Evolutionary conservation across 2,113 vertebrate genomes (phyloP), one percentile per base, ranked within the genome.

Genomic region (Pyxicephalus adspersus): DNA sequence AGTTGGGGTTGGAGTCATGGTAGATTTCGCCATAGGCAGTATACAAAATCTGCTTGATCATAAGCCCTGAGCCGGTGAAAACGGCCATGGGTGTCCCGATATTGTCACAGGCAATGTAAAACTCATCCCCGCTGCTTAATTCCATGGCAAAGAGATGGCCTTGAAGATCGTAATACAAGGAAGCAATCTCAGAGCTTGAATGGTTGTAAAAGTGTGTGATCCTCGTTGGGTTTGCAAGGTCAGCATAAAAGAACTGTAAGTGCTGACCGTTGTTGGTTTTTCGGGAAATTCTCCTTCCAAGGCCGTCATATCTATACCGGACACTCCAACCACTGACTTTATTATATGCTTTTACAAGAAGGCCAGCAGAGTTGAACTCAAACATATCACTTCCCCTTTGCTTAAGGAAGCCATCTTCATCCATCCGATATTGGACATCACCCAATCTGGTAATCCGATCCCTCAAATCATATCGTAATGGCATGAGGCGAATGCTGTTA

Each of bases 191-290:
- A 0, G 98, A 97, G 88, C 97, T 99, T 0, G 97, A 96, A 87
- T 99, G 98, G 81, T 99, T 99, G 88, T 99, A 99, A 86, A 99
- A 93, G 66, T 99, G 98, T 2, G 97, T 99, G 87, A 99, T 95
- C 77, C 97, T 94, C 18, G 95, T 98, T 54, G 97, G 97, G 86
- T 88, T 98, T 85, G 95, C 95, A 80, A 99, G 89, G 81, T 99
- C 97, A 0, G 98, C 96, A 0, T 99, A 99, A 91, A 99, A 99
- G 91, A 96, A 99, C 90, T 99, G 98, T 76, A 99, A 87, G 83
- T 99, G 96, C 83, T 99, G 95, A 25, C 96, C 92, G 0, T 87
- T 88, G 90, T 90, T 94, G 76, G 88, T 96, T 83, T 92, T 94
- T 89, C 97, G 96, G 11, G 98, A 99, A 61, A 99, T 95, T 61